Conservation (phyloP, 2,888 invertebrate genomes). For the Bugulina stolonifera region DNA sequence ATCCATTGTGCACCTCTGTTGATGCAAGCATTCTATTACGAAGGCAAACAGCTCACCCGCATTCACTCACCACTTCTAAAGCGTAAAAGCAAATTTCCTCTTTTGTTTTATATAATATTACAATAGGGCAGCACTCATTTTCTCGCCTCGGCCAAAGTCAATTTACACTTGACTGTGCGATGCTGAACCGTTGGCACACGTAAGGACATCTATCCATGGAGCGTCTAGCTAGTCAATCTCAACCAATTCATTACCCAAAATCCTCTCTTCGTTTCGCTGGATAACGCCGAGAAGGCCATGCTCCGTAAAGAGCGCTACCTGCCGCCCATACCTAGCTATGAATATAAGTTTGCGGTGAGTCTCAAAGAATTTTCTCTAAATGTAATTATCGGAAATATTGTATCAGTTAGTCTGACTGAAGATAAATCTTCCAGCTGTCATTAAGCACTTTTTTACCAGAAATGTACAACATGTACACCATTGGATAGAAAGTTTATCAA, state of each 20-base stretch:
- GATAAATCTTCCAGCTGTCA: too few species aligned
- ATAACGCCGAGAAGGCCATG: not conserved
- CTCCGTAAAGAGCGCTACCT: constrained; percentile 13
- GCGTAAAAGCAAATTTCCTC: constrained; percentile 25
- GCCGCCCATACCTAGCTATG: constrained; percentile 8
- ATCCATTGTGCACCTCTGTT: not conserved
- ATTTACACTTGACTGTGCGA: not conserved
- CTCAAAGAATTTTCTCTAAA: too few species aligned
- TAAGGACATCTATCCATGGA: too few species aligned
- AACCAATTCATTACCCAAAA: too few species aligned
- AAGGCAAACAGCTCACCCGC: not conserved
- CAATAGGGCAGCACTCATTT: not conserved
- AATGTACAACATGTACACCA: too few species aligned
- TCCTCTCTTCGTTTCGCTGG: too few species aligned
- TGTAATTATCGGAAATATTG: too few species aligned
- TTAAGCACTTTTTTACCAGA: too few species aligned
- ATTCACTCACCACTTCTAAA: not conserved
- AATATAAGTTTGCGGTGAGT: constrained; percentile 25
- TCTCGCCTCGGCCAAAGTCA: not conserved
- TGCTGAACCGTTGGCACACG: too few species aligned
- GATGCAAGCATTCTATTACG: not conserved
- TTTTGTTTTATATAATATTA: constrained; percentile 24
- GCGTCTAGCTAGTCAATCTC: too few species aligned
- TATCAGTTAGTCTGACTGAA: too few species aligned
- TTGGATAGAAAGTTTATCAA: too few species aligned